These are phyloP conservation scores for Zaprionus africanus DNA, from an alignment of 1,140 invertebrate species.

Conservation along the genomic window DNA sequence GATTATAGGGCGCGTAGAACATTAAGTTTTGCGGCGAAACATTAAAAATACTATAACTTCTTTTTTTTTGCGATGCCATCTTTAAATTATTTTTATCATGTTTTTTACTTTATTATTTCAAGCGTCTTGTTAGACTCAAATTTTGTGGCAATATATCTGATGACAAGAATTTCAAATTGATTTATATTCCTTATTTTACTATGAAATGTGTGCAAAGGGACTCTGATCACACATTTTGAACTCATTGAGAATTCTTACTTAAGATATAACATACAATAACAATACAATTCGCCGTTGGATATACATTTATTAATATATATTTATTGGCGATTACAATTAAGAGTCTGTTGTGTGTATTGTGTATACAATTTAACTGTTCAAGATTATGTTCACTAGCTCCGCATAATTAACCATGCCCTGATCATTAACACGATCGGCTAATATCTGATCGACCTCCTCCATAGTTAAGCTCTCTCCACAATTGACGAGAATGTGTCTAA, in stretches of 20 bases:
- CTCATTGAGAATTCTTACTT: too few species aligned
- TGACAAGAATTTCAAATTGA: neutral
- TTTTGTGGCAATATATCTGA: neutral
- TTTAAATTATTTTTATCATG: neutral
- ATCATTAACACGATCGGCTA: slow-evolving; percentile 94
- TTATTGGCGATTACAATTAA: neutral
- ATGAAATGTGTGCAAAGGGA: too few species aligned
- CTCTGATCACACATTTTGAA: too few species aligned
- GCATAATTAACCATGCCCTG: slow-evolving; percentile 95
- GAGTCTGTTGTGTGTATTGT: slow-evolving; percentile 34
- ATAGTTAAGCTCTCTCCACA: slow-evolving; percentile 94
- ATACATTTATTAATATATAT: neutral
- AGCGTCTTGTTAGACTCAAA: neutral
- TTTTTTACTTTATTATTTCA: neutral
- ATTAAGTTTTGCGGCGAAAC: slow-evolving; percentile 42
- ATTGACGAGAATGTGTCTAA: slow-evolving; percentile 96
- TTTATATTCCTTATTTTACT: neutral
- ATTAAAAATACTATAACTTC: slow-evolving; percentile 22
- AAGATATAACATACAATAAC: too few species aligned
- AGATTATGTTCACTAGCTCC: slow-evolving; percentile 78
- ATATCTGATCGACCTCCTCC: slow-evolving; percentile 97
- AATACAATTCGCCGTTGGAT: neutral
- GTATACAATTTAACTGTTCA: slow-evolving; percentile 14
- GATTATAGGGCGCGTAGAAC: slow-evolving; percentile 60
- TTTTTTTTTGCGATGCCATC: neutral